Percentiles rank a stretch among this genome's conserved stretches.
Evolutionary conservation across 2,797 vertebrate species (phyloP).

Genomic region (Moxostoma hubbsi): DNA sequence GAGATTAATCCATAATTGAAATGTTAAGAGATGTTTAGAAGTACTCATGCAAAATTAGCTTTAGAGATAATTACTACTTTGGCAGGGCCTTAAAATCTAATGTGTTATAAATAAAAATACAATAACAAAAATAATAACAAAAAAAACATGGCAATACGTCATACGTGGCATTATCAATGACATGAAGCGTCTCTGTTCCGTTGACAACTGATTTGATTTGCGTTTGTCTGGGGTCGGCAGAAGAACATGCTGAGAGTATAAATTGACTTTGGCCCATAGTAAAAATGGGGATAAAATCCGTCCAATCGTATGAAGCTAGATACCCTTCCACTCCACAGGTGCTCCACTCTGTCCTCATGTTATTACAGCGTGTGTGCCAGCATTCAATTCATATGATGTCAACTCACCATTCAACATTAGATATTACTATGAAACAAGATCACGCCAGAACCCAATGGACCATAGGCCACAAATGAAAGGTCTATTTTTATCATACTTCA

Average conservation of each 20-base stretch:
- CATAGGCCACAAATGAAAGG: slow-evolving; percentile 20
- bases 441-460: slow-evolving; percentile 56
- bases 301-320: slow-evolving; percentile 73
- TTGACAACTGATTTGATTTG: slow-evolving; percentile 81
- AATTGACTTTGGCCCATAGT: slow-evolving; percentile 79
- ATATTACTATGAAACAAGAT: slow-evolving; percentile 23
- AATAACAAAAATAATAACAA: slow-evolving; percentile 8
- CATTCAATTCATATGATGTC: slow-evolving; percentile 69
- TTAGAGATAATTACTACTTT: slow-evolving; percentile 68
- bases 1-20: slow-evolving; percentile 60
- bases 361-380: slow-evolving; percentile 60
- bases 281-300: slow-evolving; percentile 75
- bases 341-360: slow-evolving; percentile 68
- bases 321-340: slow-evolving; percentile 69
- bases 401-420: slow-evolving; percentile 32
- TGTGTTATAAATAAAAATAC: slow-evolving; percentile 71
- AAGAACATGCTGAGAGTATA: slow-evolving; percentile 77
- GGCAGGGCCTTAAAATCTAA: slow-evolving; percentile 64
- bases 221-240: slow-evolving; percentile 73
- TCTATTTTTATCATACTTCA: not conserved
- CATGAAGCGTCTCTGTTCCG: slow-evolving; percentile 75
- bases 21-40: slow-evolving; percentile 67
- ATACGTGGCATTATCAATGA: slow-evolving; percentile 72
- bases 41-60: slow-evolving; percentile 69
- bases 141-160: slow-evolving; percentile 52